Conservation (phyloP, 2,113 vertebrate species). For the Salvelinus namaycush region DNA sequence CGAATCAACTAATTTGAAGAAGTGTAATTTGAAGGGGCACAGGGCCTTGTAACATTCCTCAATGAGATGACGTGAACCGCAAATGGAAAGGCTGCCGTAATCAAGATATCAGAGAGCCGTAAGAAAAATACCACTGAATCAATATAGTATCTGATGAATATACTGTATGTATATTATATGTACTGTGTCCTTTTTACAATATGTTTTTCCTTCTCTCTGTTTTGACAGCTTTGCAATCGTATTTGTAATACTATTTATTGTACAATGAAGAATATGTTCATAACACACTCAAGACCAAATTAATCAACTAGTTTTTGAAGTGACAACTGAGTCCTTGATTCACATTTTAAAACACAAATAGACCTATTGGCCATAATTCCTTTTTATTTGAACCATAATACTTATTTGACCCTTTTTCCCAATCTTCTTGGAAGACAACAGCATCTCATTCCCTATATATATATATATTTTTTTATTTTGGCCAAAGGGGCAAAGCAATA, state of each 20-base stretch:
- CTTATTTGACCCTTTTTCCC: slow-evolving; percentile 62
- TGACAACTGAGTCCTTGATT: background rate
- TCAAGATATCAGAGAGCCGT: background rate
- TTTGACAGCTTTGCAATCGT: background rate
- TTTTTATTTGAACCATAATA: slow-evolving; percentile 6
- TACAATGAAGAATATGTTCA: background rate
- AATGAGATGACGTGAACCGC: background rate
- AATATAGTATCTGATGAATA: background rate
- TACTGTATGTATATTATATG: no score
- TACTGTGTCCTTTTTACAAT: no score
- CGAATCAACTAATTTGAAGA: no score
- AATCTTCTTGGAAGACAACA: slow-evolving; percentile 79
- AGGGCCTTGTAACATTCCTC: slow-evolving; percentile 19
- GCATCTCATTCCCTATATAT: slow-evolving; percentile 59
- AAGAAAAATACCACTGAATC: background rate
- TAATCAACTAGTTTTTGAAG: background rate
- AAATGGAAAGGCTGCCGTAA: background rate
- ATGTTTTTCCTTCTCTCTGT: background rate
- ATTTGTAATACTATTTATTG: background rate
- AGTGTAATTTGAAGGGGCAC: background rate
- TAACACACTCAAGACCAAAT: background rate
- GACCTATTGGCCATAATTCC: slow-evolving; percentile 37
- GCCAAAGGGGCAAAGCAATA: slow-evolving; percentile 64
- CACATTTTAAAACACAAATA: background rate
- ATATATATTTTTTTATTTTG: slow-evolving; percentile 55